phyloP scores from a whole-genome alignment of 2,797 vertebrate species.

The Sarcoramphus papa region DNA sequence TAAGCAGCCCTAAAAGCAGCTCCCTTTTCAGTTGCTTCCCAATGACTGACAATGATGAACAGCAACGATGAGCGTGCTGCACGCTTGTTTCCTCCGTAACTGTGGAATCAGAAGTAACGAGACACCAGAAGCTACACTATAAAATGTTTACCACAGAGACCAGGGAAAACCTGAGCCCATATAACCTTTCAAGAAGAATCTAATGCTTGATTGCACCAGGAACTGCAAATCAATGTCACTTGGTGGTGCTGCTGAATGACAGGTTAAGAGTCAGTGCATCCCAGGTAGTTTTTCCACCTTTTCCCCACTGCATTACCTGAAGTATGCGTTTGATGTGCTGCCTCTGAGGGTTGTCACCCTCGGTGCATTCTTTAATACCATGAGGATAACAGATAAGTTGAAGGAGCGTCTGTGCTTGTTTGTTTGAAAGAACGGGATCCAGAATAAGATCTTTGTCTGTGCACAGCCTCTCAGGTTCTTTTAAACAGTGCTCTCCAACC shows the following conservation, averaged over 20 bases:
- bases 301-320: slow-evolving; percentile 52
- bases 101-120: background rate
- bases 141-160: background rate
- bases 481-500: slow-evolving; percentile 79
- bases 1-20: background rate
- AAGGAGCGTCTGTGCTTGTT: slow-evolving; percentile 75
- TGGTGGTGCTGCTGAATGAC: background rate
- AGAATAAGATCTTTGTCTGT: slow-evolving; percentile 78
- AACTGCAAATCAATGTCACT: background rate
- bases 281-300: no score
- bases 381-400: slow-evolving; percentile 78
- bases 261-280: background rate
- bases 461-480: slow-evolving; percentile 77
- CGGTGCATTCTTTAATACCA: slow-evolving; percentile 63
- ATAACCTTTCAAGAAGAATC: background rate
- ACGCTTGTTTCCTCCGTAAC: background rate
- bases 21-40: background rate
- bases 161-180: background rate
- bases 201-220: background rate
- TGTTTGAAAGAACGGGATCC: slow-evolving; percentile 77
- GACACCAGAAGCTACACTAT: background rate
- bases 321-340: slow-evolving; percentile 75
- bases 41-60: background rate
- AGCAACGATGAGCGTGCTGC: background rate
- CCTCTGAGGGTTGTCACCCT: slow-evolving; percentile 73